Evolutionary conservation across 2,797 vertebrate species (phyloP).

Genomic region (Pantherophis alleghaniensis): DNA sequence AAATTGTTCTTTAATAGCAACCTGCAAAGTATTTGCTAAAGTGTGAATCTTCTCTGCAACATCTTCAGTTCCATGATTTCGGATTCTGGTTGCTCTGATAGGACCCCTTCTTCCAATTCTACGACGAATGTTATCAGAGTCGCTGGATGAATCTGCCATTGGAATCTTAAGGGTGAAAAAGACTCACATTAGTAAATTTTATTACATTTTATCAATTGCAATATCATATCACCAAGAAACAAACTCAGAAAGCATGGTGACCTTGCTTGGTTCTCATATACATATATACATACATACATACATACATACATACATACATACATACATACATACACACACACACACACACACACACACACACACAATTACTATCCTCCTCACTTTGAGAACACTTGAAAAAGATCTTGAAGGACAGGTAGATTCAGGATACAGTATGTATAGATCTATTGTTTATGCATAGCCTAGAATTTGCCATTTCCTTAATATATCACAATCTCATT

Average conservation of each 20-base stretch:
- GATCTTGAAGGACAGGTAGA: not conserved
- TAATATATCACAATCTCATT: not conserved
- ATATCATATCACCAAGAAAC: not conserved
- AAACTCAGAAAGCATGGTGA: not conserved
- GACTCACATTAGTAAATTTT: not conserved
- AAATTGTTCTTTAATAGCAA: slow-evolving; percentile 55
- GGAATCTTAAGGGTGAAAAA: slow-evolving; percentile 35
- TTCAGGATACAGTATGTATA: not conserved
- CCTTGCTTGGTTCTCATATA: not conserved
- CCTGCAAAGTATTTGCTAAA: slow-evolving; percentile 89
- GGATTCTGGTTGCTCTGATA: slow-evolving; percentile 64
- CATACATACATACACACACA: not conserved
- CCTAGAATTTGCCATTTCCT: not conserved
- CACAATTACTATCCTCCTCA: not conserved
- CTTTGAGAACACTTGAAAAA: not conserved
- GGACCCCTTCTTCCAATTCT: slow-evolving; percentile 64
- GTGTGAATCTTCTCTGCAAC: slow-evolving; percentile 88
- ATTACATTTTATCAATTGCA: not conserved
- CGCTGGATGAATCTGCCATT: slow-evolving; percentile 89
- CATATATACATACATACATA: not conserved
- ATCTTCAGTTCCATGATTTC: slow-evolving; percentile 59
- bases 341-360: not conserved
- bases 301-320: not conserved
- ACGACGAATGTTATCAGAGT: slow-evolving; percentile 78
- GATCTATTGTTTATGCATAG: not conserved